phyloP scores from a whole-genome alignment of 1,140 invertebrate genomes.

The Grapholita molesta region DNA sequence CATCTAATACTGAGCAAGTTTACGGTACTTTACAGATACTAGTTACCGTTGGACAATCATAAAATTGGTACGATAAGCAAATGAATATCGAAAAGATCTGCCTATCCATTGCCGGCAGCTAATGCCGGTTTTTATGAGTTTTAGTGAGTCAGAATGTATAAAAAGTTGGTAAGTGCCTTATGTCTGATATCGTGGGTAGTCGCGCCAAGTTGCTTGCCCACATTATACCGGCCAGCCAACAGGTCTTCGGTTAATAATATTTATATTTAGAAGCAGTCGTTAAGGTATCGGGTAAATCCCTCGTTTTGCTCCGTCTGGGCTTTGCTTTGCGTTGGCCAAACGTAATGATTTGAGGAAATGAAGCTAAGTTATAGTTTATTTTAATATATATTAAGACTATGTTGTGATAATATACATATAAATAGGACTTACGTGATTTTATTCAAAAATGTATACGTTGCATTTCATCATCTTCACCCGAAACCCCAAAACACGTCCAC shows the following conservation, averaged over 20 bases:
- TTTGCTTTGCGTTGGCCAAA: too few relatives aligned
- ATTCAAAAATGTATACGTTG: too few relatives aligned
- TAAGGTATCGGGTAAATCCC: not conserved
- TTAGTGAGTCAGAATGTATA: slow-evolving; percentile 9
- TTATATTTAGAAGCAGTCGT: not conserved
- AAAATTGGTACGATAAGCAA: not conserved
- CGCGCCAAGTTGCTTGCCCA: not conserved
- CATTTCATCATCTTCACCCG: too few relatives aligned
- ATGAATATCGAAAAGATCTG: not conserved
- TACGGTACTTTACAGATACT: too few relatives aligned
- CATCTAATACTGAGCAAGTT: too few relatives aligned
- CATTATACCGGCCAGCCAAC: not conserved
- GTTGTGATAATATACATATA: too few relatives aligned
- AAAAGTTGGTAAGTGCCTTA: slow-evolving; percentile 6
- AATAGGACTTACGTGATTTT: too few relatives aligned
- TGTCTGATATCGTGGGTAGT: not conserved
- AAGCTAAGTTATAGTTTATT: too few relatives aligned
- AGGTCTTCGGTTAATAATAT: not conserved
- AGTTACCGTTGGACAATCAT: not conserved
- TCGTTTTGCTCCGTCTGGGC: too few relatives aligned
- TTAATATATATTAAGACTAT: too few relatives aligned
- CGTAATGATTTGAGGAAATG: too few relatives aligned
- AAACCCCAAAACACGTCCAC: too few relatives aligned
- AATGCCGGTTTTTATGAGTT: not conserved
- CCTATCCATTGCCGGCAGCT: not conserved